A percentile compares a stretch with the other conserved stretches of the same genome.
Evolutionary conservation across 2,113 vertebrate genomes (phyloP).

Genomic region (Sphyrna mokarran): DNA sequence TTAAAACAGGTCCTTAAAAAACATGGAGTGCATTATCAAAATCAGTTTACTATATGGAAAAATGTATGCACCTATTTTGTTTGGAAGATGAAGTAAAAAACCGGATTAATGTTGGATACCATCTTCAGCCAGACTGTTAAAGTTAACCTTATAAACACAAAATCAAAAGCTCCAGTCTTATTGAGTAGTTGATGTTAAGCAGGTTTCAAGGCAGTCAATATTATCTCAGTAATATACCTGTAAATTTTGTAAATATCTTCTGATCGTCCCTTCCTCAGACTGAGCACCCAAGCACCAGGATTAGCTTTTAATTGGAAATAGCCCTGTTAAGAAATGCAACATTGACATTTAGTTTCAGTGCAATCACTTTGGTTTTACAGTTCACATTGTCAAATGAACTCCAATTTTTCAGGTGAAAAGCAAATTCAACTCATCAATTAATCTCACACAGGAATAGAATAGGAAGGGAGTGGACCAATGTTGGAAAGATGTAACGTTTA

Average conservation of each 20-base stretch:
- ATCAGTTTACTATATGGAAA: not conserved
- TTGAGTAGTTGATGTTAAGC: not conserved
- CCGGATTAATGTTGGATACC: no score
- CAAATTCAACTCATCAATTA: not conserved
- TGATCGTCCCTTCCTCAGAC: conserved; percentile 86
- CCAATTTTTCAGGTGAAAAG: not conserved
- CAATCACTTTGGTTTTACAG: not conserved
- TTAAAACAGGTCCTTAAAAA: not conserved
- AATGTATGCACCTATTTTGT: not conserved
- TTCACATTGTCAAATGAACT: not conserved
- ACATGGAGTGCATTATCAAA: not conserved
- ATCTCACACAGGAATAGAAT: not conserved
- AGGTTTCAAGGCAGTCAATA: not conserved
- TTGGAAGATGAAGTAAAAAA: not conserved
- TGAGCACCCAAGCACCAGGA: conserved; percentile 87
- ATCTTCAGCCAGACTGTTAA: not conserved
- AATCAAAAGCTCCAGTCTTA: not conserved
- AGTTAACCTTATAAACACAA: not conserved
- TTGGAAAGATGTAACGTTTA: not conserved
- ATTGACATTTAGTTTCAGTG: conserved; percentile 17
- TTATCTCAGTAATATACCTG: conserved; percentile 57
- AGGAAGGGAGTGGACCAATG: not conserved
- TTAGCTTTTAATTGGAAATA: conserved; percentile 98
- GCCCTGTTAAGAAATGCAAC: conserved; percentile 58
- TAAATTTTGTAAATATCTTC: conserved; percentile 98